phyloP scores from a whole-genome alignment of 1,140 invertebrate species.

The Drosophila nannoptera region DNA sequence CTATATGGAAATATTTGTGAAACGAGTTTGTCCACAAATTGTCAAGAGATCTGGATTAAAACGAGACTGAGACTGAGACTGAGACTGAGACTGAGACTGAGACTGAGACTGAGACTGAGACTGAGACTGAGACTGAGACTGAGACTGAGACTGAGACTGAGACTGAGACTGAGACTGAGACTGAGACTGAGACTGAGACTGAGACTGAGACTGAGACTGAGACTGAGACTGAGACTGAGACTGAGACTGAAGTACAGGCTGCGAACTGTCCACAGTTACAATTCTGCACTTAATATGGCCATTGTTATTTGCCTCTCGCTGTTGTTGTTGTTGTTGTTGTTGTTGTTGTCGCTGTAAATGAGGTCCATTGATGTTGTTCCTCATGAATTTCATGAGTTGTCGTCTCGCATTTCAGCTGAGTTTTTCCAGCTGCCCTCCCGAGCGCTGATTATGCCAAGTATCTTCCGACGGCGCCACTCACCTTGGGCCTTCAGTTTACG shows the following conservation, averaged over 20 bases:
- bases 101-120: neutral
- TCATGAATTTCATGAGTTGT: constrained; percentile 68
- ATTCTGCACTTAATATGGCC: constrained; percentile 1
- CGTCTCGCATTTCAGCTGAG: constrained; percentile 28
- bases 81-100: too few species aligned
- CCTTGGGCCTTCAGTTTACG: constrained; percentile 31
- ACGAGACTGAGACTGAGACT: too few species aligned
- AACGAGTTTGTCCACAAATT: too few species aligned
- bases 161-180: too few species aligned
- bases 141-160: neutral
- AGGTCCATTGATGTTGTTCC: constrained; percentile 41
- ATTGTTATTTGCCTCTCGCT: neutral
- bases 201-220: neutral
- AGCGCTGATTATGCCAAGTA: constrained; percentile 64
- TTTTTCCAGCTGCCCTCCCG: constrained; percentile 24
- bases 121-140: neutral
- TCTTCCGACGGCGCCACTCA: constrained; percentile 24
- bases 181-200: neutral
- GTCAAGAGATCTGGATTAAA: too few species aligned
- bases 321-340: neutral
- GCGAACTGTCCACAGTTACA: neutral
- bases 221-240: constrained; percentile 1
- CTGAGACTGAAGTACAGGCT: constrained; percentile 3
- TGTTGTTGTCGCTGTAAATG: constrained; percentile 28
- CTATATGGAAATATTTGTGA: too few species aligned